Conservation (phyloP, 2,797 vertebrate species). For the Pristis pectinata region DNA sequence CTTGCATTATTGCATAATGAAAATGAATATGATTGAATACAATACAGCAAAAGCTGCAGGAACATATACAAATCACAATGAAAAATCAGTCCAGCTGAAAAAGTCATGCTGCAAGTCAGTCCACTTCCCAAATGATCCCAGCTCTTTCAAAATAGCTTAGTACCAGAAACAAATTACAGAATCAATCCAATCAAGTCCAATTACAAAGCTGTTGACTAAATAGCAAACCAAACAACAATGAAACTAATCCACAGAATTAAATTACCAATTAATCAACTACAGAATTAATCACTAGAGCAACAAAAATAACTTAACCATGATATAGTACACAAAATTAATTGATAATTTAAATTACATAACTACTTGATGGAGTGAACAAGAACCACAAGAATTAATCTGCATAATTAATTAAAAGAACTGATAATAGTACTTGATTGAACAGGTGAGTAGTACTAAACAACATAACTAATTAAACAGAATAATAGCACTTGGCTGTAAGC, state of each 20-base stretch:
- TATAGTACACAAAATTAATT: not conserved
- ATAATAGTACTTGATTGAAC: not conserved
- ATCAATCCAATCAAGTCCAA: not conserved
- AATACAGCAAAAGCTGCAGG: too few relatives aligned
- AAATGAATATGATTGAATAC: too few relatives aligned
- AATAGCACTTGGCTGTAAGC: too few relatives aligned
- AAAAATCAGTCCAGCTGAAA: not conserved
- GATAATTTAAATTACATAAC: not conserved
- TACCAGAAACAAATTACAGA: not conserved
- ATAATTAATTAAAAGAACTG: not conserved
- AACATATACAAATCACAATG: not conserved
- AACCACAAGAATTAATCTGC: not conserved
- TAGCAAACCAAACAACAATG: not conserved
- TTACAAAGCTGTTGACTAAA: not conserved
- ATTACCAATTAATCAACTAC: not conserved
- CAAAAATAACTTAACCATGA: not conserved
- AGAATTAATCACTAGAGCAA: not conserved
- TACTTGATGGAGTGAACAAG: not conserved
- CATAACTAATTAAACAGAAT: not conserved
- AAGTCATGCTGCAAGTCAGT: not conserved
- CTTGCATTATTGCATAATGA: too few relatives aligned
- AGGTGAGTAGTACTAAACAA: not conserved
- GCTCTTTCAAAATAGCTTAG: not conserved
- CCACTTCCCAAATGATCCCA: not conserved
- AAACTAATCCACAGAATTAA: not conserved